Percentiles rank a stretch among this genome's conserved stretches.
These are phyloP conservation scores for Acronicta leporina DNA, from an alignment of 2,888 invertebrate genomes.

Conservation along the genomic window DNA sequence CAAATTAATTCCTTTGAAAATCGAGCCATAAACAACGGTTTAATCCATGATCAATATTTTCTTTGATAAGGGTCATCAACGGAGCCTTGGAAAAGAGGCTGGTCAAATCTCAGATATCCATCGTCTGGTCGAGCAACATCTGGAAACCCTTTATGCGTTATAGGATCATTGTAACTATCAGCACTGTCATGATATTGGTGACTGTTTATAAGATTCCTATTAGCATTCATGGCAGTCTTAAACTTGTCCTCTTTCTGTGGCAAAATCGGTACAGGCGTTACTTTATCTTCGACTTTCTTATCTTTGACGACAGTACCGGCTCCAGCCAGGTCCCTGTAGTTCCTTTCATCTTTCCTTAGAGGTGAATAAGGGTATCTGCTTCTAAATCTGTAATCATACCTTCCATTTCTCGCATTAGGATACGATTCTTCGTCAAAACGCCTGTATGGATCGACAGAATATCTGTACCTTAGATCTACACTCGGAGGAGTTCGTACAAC, in stretches of 20 bases:
- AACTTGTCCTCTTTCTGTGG: constrained; percentile 81
- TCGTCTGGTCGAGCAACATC: constrained; percentile 78
- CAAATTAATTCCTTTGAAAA: constrained; percentile 57
- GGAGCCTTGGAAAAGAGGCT: constrained; percentile 81
- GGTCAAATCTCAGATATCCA: constrained; percentile 79
- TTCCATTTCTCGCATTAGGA: constrained; percentile 75
- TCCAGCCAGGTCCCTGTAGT: constrained; percentile 81
- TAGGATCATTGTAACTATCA: constrained; percentile 73
- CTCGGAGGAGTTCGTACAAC: constrained; percentile 90
- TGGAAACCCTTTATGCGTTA: constrained; percentile 75
- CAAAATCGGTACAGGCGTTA: constrained; percentile 81
- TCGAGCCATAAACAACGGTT: constrained; percentile 59
- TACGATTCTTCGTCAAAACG: constrained; percentile 81
- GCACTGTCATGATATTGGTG: constrained; percentile 83
- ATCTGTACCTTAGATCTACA: constrained; percentile 88
- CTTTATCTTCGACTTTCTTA: constrained; percentile 82
- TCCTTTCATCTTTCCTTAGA: constrained; percentile 82
- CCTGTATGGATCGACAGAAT: constrained; percentile 82
- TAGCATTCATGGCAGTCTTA: constrained; percentile 63
- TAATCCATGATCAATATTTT: constrained; percentile 71
- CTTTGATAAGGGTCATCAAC: constrained; percentile 84
- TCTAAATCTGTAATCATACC: constrained; percentile 83
- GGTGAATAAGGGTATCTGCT: constrained; percentile 82
- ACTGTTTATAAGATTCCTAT: constrained; percentile 80
- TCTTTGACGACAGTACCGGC: constrained; percentile 80